Percentiles rank a stretch among this genome's conserved stretches.
Evolutionary conservation across 2,888 invertebrate species (phyloP).

Genomic region (Dolichopus griseipennis): DNA sequence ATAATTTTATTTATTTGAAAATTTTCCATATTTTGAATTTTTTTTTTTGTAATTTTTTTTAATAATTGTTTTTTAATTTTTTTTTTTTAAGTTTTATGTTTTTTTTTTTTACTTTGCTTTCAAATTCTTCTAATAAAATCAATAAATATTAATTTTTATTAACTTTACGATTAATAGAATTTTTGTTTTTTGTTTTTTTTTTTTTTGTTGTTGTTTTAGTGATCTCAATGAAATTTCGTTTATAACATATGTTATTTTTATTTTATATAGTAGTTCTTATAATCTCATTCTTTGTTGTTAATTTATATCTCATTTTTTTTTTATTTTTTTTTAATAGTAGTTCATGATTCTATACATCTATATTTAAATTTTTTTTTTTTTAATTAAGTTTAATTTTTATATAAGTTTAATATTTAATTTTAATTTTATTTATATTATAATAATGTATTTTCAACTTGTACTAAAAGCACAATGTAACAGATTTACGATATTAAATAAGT

Average conservation of each 20-base stretch:
- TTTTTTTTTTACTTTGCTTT: conserved; percentile 18
- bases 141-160: conserved; percentile 12
- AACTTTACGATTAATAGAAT: conserved; percentile 12
- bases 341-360: background rate
- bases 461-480: conserved; percentile 3
- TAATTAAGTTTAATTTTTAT: conserved; percentile 7
- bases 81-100: background rate
- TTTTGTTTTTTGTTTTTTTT: conserved; percentile 17
- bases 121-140: background rate
- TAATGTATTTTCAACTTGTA: background rate
- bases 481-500: background rate
- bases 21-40: conserved; percentile 18
- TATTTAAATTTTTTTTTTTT: background rate
- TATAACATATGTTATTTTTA: conserved; percentile 7
- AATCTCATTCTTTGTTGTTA: conserved; percentile 1
- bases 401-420: conserved; percentile 15
- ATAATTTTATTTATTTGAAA: conserved; percentile 8
- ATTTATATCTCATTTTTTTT: no score
- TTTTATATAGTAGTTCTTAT: conserved; percentile 7
- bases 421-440: conserved; percentile 5
- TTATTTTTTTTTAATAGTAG: background rate
- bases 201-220: background rate
- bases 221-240: no score
- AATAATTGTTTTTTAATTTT: background rate
- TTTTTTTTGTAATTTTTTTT: conserved; percentile 15